A percentile compares a stretch with the other conserved stretches of the same genome.
phyloP scores from a whole-genome alignment of 2,888 invertebrate species.

The Yponomeuta evonymella region DNA sequence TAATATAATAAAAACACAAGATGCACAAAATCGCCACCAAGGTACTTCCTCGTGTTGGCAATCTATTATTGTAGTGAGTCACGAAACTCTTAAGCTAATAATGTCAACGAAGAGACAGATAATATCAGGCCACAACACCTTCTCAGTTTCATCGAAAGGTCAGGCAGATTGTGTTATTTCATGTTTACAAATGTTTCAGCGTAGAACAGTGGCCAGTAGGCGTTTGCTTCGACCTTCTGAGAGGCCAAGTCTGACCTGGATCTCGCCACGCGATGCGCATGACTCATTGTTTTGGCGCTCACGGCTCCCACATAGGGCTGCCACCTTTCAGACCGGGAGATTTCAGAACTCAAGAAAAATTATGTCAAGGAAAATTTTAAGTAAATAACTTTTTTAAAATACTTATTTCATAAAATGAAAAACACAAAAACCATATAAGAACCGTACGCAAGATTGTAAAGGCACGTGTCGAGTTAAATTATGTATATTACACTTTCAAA shows the following conservation, averaged over 20 bases:
- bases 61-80: background rate
- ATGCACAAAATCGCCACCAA: background rate
- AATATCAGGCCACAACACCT: background rate
- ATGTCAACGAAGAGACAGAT: background rate
- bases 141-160: background rate
- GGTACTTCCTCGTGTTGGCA: background rate
- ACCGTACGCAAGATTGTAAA: too few species aligned
- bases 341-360: too few species aligned
- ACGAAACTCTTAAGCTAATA: background rate
- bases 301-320: background rate
- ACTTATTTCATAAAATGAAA: too few species aligned
- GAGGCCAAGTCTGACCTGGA: constrained; percentile 62
- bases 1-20: background rate
- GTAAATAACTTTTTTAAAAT: too few species aligned
- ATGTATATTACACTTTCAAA: too few species aligned
- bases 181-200: constrained; percentile 8
- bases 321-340: background rate
- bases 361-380: too few species aligned
- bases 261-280: constrained; percentile 41
- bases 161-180: constrained; percentile 1
- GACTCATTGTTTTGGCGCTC: constrained; percentile 58
- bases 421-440: too few species aligned
- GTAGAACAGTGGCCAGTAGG: background rate
- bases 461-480: too few species aligned
- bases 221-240: constrained; percentile 44